A percentile compares a stretch with the other conserved stretches of the same genome.
phyloP scores from a whole-genome alignment of 2,888 invertebrate genomes.

The Xestia c-nigrum region DNA sequence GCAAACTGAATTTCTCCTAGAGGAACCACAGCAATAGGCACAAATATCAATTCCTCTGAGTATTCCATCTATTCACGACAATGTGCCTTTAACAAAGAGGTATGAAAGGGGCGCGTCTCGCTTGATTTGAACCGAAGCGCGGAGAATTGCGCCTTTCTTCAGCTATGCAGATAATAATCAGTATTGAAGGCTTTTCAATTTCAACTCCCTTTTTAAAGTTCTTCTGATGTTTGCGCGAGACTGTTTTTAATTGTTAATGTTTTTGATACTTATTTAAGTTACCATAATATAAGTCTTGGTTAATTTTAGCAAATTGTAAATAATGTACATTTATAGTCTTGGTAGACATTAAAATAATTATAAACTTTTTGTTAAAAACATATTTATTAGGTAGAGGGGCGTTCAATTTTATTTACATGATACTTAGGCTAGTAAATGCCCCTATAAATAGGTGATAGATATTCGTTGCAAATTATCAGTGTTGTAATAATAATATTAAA shows the following conservation, averaged over 20 bases:
- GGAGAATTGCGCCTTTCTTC: conserved; percentile 61
- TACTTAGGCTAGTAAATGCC: not conserved
- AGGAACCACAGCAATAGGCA: conserved; percentile 52
- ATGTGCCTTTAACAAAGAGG: conserved; percentile 74
- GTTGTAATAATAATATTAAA: not conserved
- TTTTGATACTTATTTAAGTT: conserved; percentile 4
- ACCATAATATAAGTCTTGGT: not conserved
- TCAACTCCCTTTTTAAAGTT: conserved; percentile 41
- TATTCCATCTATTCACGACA: conserved; percentile 57
- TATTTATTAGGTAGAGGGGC: not conserved
- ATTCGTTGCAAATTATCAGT: not conserved
- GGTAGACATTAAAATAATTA: not conserved
- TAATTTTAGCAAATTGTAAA: too few relatives aligned
- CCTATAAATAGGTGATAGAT: not conserved
- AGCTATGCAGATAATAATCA: conserved; percentile 65
- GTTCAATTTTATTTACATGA: not conserved
- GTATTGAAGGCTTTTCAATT: conserved; percentile 56
- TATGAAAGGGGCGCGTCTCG: conserved; percentile 69
- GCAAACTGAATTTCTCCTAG: conserved; percentile 35
- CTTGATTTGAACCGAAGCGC: conserved; percentile 70
- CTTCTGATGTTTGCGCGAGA: conserved; percentile 12
- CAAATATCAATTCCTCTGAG: conserved; percentile 37
- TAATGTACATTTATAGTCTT: too few relatives aligned
- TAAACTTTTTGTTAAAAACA: not conserved
- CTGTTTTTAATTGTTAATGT: conserved; percentile 17